phyloP scores from a whole-genome alignment of 2,888 invertebrate species.

The Pseudoips prasinana region DNA sequence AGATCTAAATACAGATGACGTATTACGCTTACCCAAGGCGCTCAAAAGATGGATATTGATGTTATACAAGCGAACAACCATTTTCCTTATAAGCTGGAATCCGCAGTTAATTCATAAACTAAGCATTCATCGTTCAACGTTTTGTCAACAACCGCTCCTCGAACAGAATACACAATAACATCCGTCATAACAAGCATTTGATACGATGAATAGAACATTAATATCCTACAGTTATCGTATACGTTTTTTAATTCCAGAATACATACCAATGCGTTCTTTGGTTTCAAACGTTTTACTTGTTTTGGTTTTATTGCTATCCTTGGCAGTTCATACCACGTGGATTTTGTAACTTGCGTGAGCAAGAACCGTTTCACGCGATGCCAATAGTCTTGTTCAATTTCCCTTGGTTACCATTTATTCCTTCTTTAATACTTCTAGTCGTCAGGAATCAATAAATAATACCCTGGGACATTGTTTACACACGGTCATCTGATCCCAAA shows the following conservation, averaged over 20 bases:
- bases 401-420: too few relatives aligned
- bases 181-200: constrained; percentile 31
- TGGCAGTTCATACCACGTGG: background rate
- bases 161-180: constrained; percentile 50
- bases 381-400: too few relatives aligned
- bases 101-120: constrained; percentile 23
- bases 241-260: constrained; percentile 12
- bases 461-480: too few relatives aligned
- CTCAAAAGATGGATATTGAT: too few relatives aligned
- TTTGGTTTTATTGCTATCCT: background rate
- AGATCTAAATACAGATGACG: too few relatives aligned
- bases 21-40: too few relatives aligned
- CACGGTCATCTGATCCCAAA: too few relatives aligned
- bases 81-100: constrained; percentile 14
- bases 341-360: too few relatives aligned
- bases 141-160: constrained; percentile 50
- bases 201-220: constrained; percentile 29
- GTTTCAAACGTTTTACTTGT: constrained; percentile 7
- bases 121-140: constrained; percentile 34
- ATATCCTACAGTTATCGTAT: constrained; percentile 21
- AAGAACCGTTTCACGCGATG: too few relatives aligned
- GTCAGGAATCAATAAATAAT: too few relatives aligned
- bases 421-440: too few relatives aligned
- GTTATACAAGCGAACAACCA: too few relatives aligned
- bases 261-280: constrained; percentile 7